Evolutionary conservation across 2,888 invertebrate genomes (phyloP), one percentile per base, ranked within the genome.

Genomic region (Silvanus unidentatus): DNA sequence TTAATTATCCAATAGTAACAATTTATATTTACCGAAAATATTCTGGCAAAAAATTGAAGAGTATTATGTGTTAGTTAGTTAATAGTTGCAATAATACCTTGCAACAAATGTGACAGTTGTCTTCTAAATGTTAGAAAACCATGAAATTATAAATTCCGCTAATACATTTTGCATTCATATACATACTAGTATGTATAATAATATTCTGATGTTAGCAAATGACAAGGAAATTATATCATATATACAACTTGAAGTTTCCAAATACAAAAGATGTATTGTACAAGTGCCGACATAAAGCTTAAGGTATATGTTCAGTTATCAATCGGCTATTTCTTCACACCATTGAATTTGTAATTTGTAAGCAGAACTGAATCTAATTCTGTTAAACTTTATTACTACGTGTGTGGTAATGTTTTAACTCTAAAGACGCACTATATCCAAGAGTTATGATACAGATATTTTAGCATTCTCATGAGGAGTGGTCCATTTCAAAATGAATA

Each of bases 281-380:
- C n/a, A 32, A 5, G 32, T 12, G 32, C 11, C 32, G 13, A 12
- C 13, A 12, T 32, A 32, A n/a, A 5, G 32, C 32, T 32, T 12
- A 12, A 5, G 13, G n/a, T n/a, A n/a, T n/a, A n/a, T 32, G 32
- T 32, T 32, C 11, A 45, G 42, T 49, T 49, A 46, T 49, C 49
- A 49, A 49, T 49, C 45, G 43, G 45, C 42, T 45, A 43, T 43
- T 49, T 49, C 49, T 45, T 37, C 42, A 43, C 42, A 40, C 44
- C 41, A 44, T 44, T 47, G 47, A 47, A 43, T 12, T 40, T 50
- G 39, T 43, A 43, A 46, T 40, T 43, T 47, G 45, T 44, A 45
- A 44, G 29, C 32, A 28, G 44, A 37, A 16, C 45, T 43, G 48
- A 46, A 50, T 50, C 50, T 48, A 50, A 50, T 50, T 50, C 42